A percentile compares a stretch with the other conserved stretches of the same genome.
Evolutionary conservation across 2,113 vertebrate species (phyloP).

Genomic region (Vulpes ferrilata): DNA sequence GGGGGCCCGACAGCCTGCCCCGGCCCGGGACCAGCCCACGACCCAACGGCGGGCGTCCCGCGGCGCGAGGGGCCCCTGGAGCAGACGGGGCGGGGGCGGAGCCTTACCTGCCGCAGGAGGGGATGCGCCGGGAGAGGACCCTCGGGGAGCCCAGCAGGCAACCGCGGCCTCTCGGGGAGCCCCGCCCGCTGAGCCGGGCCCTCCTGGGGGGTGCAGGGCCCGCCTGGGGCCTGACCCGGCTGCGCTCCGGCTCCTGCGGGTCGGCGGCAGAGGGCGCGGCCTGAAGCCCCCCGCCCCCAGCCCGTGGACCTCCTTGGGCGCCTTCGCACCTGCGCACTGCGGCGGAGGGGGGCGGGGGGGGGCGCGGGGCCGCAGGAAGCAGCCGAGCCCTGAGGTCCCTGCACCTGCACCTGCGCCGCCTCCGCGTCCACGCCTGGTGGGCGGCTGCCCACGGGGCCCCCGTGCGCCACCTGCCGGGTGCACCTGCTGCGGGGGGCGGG

Average conservation of each 20-base stretch:
- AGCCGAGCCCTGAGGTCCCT: too few relatives aligned
- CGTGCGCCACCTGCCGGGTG: too few relatives aligned
- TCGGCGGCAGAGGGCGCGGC: not conserved
- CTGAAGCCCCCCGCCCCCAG: not conserved
- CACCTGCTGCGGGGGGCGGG: too few relatives aligned
- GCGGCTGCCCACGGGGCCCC: not conserved
- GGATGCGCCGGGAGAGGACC: not conserved
- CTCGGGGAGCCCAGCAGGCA: not conserved
- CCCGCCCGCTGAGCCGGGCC: too few relatives aligned
- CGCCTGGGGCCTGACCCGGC: not conserved
- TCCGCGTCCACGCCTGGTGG: not conserved
- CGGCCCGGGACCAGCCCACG: not conserved
- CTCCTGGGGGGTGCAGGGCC: not conserved
- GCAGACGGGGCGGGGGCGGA: not conserved
- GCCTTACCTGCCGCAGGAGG: not conserved
- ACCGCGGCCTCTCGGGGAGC: not conserved
- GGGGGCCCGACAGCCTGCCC: not conserved
- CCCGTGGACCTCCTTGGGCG: too few relatives aligned
- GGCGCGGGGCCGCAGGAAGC: rapidly evolving
- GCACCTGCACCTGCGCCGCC: too few relatives aligned
- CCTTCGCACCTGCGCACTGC: too few relatives aligned
- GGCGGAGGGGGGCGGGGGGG: too few relatives aligned
- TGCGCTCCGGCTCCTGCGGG: not conserved
- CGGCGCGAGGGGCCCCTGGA: not conserved
- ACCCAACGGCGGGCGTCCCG: not conserved